These are phyloP conservation scores for Arbacia lixula DNA, from an alignment of 53 echinoderm and acorn worm genomes.

Conservation along the genomic window DNA sequence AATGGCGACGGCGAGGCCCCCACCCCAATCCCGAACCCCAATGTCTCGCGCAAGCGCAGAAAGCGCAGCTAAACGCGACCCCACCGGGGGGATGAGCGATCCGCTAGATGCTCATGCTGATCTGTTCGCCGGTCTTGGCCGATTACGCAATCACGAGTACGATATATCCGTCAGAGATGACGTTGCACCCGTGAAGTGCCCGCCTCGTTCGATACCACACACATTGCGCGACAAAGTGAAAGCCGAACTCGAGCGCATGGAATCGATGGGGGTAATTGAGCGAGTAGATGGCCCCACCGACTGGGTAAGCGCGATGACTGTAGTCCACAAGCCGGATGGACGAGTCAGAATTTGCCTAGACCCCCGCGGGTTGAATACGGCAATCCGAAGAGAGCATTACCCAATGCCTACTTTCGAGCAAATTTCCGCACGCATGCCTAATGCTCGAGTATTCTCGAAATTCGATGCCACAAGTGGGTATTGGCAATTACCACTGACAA, in stretches of 20 bases:
- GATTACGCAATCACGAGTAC: conserved; percentile 38
- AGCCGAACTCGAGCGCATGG: conserved; percentile 63
- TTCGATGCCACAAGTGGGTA: conserved; percentile 77
- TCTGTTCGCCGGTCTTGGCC: conserved; percentile 57
- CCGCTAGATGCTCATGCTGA: conserved; percentile 5
- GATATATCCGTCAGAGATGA: conserved; percentile 31
- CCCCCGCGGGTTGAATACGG: conserved; percentile 65
- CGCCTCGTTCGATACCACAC: conserved; percentile 56
- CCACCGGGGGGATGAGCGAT: conserved; percentile 7
- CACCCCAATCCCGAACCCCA: background rate
- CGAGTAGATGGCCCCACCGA: conserved; percentile 65
- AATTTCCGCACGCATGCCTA: conserved; percentile 54
- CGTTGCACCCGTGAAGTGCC: conserved; percentile 18
- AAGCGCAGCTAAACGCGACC: background rate
- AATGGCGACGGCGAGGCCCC: background rate
- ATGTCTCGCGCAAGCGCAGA: background rate
- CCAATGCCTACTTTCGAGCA: conserved; percentile 64
- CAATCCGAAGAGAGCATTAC: conserved; percentile 70
- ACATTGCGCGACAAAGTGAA: conserved; percentile 51
- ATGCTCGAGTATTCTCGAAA: conserved; percentile 66
- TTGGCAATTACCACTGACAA: conserved; percentile 63
- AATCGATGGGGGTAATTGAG: conserved; percentile 23
- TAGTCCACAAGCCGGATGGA: conserved; percentile 49
- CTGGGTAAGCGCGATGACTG: conserved; percentile 68
- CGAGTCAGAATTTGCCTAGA: conserved; percentile 64